A percentile compares a stretch with the other conserved stretches of the same genome.
These are phyloP conservation scores for Nixonia krombeini DNA, from an alignment of 1,140 invertebrate genomes.

Conservation along the genomic window DNA sequence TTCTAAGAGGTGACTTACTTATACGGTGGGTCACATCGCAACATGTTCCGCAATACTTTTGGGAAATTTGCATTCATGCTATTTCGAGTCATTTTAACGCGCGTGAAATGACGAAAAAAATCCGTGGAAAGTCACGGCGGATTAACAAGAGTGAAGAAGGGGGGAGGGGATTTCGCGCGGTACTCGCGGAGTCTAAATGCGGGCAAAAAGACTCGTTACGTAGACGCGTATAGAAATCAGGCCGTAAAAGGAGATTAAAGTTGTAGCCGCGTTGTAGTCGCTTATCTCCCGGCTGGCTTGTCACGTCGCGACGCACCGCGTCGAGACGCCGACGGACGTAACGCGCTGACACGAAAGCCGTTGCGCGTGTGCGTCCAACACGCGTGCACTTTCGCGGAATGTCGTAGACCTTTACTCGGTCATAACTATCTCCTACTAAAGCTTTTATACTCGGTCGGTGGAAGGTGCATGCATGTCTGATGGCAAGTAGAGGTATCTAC, in stretches of 20 bases:
- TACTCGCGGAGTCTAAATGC: too few species aligned
- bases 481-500: conserved; percentile 10
- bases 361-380: not conserved
- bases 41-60: conserved; percentile 30
- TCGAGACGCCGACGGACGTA: not conserved
- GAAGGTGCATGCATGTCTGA: conserved; percentile 8
- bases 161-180: too few species aligned
- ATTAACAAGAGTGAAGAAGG: too few species aligned
- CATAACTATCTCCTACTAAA: not conserved
- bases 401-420: not conserved
- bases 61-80: too few species aligned
- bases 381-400: not conserved
- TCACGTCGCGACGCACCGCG: not conserved
- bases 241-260: conserved; percentile 8
- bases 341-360: too few species aligned
- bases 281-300: not conserved
- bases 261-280: not conserved
- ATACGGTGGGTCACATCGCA: conserved; percentile 24
- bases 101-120: too few species aligned
- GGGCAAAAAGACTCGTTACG: not conserved
- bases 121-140: too few species aligned
- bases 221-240: not conserved
- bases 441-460: conserved; percentile 3
- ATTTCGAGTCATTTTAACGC: too few species aligned
- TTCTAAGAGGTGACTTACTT: conserved; percentile 32